Percentiles rank a stretch among this genome's conserved stretches.
phyloP scores from a whole-genome alignment of 2,797 vertebrate genomes.

The Toxotes lorentzi region DNA sequence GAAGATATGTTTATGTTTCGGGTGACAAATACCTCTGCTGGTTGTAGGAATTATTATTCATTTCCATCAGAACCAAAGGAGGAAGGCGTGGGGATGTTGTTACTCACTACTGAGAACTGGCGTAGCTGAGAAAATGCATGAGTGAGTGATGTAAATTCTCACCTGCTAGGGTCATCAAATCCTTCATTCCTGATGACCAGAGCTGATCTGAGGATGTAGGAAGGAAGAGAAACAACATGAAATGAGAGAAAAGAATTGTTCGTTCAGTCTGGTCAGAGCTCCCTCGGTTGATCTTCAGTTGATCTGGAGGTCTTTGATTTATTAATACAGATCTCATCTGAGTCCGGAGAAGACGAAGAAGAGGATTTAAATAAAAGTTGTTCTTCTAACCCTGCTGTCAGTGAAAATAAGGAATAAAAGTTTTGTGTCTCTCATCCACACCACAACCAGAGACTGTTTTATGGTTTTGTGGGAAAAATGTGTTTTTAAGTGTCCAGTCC shows the following conservation, averaged over 20 bases:
- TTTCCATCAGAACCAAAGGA: too few species aligned
- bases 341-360: too few species aligned
- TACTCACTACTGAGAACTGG: too few species aligned
- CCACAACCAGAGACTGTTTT: background rate
- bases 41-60: too few species aligned
- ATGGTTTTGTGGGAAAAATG: background rate
- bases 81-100: too few species aligned
- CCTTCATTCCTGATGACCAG: conserved; percentile 87
- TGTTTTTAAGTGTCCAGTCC: background rate
- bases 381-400: too few species aligned
- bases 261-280: conserved; percentile 4
- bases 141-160: conserved; percentile 27
- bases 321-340: too few species aligned
- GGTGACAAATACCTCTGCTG: background rate
- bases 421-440: background rate
- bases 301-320: too few species aligned
- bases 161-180: conserved; percentile 85
- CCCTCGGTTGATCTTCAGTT: too few species aligned
- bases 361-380: too few species aligned
- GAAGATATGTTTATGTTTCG: background rate
- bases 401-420: background rate
- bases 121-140: background rate
- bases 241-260: background rate
- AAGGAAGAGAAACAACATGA: background rate
- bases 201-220: conserved; percentile 78